Conservation (phyloP, 2,888 invertebrate genomes). For the Anthrax anthrax region DNA sequence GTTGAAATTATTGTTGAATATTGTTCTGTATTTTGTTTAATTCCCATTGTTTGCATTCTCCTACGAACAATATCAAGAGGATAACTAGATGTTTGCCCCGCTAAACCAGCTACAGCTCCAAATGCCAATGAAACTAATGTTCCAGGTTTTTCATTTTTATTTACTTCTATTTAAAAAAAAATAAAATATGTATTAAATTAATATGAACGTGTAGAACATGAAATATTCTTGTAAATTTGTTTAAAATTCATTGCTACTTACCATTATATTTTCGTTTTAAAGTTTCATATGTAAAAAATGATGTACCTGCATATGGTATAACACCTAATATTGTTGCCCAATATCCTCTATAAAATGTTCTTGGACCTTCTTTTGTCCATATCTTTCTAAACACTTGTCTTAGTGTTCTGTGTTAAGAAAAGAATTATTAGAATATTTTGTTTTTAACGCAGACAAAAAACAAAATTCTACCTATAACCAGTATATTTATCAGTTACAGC, state of each 20-base stretch:
- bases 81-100: constrained; percentile 92
- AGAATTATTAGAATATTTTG: not conserved
- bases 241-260: too few species aligned
- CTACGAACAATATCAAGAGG: constrained; percentile 80
- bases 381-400: constrained; percentile 52
- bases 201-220: too few species aligned
- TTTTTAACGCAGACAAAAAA: not conserved
- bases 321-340: constrained; percentile 84
- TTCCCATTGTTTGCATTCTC: constrained; percentile 45
- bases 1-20: constrained; percentile 54
- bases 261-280: constrained; percentile 68
- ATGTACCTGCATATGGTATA: constrained; percentile 91
- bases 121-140: constrained; percentile 56
- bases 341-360: constrained; percentile 72
- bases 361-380: constrained; percentile 59
- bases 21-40: constrained; percentile 36
- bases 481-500: constrained; percentile 71
- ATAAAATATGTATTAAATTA: not conserved
- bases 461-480: constrained; percentile 45
- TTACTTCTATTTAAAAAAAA: constrained; percentile 25
- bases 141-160: constrained; percentile 35
- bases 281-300: constrained; percentile 94
- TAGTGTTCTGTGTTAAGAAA: constrained; percentile 27
- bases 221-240: too few species aligned
- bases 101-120: constrained; percentile 83